phyloP scores from a whole-genome alignment of 2,113 vertebrate species.

The Cyrtonyx montezumae region DNA sequence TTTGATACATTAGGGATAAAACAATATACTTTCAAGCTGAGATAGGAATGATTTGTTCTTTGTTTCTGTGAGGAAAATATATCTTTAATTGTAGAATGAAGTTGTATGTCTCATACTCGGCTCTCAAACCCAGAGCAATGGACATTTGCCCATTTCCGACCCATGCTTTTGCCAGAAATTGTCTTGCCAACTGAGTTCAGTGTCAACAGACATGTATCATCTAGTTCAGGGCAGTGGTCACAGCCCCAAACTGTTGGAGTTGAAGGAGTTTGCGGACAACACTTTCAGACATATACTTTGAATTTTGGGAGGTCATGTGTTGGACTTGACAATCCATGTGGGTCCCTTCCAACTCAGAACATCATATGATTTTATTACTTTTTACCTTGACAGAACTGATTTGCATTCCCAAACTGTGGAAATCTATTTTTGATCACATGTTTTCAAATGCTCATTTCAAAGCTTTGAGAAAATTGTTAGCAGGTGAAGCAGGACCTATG shows the following conservation, averaged over 20 bases:
- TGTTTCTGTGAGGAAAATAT: background rate
- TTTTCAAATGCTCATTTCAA: background rate
- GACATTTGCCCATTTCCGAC: background rate
- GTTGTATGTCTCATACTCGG: background rate
- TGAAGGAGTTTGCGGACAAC: background rate
- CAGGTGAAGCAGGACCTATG: background rate
- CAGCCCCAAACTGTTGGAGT: background rate
- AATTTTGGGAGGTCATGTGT: background rate
- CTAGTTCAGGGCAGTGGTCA: background rate
- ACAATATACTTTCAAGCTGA: background rate
- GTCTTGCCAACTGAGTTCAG: background rate
- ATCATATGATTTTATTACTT: background rate
- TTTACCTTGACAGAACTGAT: background rate
- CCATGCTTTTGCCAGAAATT: background rate
- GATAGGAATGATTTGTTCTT: background rate
- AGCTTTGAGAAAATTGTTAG: background rate
- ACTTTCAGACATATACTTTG: background rate
- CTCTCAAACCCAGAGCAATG: background rate
- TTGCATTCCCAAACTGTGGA: background rate
- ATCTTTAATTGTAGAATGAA: background rate
- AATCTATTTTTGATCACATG: background rate
- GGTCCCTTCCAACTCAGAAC: background rate
- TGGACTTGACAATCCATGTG: background rate
- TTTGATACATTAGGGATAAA: background rate
- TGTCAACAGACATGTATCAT: background rate